These are phyloP conservation scores for Hipposideros armiger DNA, from an alignment of 2,113 vertebrate genomes.

Conservation along the genomic window DNA sequence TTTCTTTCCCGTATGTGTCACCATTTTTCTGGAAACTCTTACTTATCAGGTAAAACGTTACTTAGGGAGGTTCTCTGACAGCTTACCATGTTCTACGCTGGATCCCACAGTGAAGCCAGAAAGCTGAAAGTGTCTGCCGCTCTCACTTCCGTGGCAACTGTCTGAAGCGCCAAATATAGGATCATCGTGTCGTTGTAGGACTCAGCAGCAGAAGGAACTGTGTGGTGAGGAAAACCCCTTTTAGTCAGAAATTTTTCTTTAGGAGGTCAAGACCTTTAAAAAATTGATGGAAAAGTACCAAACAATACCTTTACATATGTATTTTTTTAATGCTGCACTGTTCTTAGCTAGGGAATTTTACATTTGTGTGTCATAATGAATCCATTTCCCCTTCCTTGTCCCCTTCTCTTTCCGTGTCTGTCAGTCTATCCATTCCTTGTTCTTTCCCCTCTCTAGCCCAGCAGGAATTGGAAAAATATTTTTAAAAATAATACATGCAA, in stretches of 20 bases:
- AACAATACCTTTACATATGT: neutral
- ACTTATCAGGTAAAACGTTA: conserved; percentile 65
- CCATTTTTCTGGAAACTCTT: conserved; percentile 80
- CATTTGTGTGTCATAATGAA: neutral
- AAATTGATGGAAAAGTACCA: conserved; percentile 79
- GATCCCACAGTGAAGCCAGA: conserved; percentile 48
- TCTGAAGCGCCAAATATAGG: conserved; percentile 59
- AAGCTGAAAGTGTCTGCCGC: neutral
- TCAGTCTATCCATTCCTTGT: neutral
- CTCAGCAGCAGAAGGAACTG: conserved; percentile 35
- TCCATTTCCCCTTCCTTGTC: neutral
- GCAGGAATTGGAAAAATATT: neutral
- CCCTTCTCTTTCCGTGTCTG: conserved; percentile 12
- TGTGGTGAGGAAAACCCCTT: conserved; percentile 77
- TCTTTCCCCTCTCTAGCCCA: neutral
- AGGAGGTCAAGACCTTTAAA: conserved; percentile 71
- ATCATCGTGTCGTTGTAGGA: conserved; percentile 48
- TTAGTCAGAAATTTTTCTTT: conserved; percentile 77
- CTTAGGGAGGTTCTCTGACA: conserved; percentile 1
- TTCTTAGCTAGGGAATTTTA: conserved; percentile 63
- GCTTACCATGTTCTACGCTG: neutral
- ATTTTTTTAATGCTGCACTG: neutral
- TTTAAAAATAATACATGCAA: neutral
- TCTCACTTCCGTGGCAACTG: conserved; percentile 63
- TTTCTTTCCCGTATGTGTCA: conserved; percentile 71